phyloP scores from a whole-genome alignment of 1,140 invertebrate species.

The Drosophila takahashii region DNA sequence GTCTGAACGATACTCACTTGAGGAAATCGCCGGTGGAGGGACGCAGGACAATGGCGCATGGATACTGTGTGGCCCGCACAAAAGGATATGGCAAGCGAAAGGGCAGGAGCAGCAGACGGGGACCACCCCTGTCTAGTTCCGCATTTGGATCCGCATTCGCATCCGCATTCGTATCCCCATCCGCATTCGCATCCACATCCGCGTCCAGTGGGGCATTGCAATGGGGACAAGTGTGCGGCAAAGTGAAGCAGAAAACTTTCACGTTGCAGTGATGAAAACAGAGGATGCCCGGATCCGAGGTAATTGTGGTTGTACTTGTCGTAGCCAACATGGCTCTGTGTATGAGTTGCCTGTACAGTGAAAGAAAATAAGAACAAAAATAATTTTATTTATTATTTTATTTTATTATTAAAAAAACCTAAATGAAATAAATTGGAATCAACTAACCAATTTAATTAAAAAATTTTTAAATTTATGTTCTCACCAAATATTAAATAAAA shows the following conservation, averaged over 20 bases:
- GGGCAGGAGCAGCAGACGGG: conserved; percentile 86
- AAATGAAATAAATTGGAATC: no score
- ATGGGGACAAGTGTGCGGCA: conserved; percentile 89
- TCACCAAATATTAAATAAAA: no score
- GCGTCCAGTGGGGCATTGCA: conserved; percentile 87
- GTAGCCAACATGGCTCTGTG: conserved; percentile 48
- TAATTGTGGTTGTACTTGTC: conserved; percentile 77
- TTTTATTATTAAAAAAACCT: no score
- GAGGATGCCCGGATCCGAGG: conserved; percentile 90
- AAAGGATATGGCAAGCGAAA: conserved; percentile 93
- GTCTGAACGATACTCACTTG: conserved; percentile 86
- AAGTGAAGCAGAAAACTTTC: conserved; percentile 91
- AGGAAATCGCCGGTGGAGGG: conserved; percentile 93
- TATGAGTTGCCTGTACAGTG: conserved; percentile 3
- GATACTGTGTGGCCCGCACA: conserved; percentile 89
- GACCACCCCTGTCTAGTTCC: conserved; percentile 22
- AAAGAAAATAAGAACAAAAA: no score
- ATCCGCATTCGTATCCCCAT: conserved; percentile 8
- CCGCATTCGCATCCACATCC: conserved; percentile 38
- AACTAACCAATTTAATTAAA: no score
- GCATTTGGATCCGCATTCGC: conserved; percentile 33
- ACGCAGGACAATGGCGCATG: conserved; percentile 91
- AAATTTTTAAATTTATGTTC: no score
- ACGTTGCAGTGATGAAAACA: conserved; percentile 93
- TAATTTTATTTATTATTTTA: no score